These are phyloP conservation scores for Myotis findleyi DNA, from an alignment of 2,797 vertebrate species.

Conservation along the genomic window DNA sequence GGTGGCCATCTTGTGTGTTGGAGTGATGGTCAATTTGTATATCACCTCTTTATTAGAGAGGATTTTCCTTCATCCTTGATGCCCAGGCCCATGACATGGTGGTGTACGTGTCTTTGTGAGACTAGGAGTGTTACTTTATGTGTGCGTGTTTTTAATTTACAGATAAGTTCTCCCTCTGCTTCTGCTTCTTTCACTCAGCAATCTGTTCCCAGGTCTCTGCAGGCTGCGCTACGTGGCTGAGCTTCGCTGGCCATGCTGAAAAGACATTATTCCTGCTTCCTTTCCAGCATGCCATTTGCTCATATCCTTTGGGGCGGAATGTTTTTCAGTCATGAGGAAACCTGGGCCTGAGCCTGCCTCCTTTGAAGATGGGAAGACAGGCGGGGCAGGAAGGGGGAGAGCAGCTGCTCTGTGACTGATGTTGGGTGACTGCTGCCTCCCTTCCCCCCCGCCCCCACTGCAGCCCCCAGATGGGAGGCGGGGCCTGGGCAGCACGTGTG, in stretches of 20 bases:
- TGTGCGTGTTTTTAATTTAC: background rate
- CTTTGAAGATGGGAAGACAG: background rate
- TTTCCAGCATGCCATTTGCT: background rate
- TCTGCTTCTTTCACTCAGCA: fast-evolving
- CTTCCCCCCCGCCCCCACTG: fast-evolving
- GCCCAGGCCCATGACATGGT: background rate
- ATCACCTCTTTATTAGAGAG: too few species aligned
- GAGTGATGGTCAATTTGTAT: too few species aligned
- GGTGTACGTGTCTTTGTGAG: background rate
- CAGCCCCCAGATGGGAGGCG: fast-evolving
- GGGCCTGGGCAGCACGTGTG: fast-evolving
- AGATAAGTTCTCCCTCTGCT: background rate
- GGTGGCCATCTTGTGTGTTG: too few species aligned
- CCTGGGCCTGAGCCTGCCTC: conserved; percentile 21
- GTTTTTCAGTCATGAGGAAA: conserved; percentile 66
- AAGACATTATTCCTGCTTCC: background rate
- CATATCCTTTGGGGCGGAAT: background rate
- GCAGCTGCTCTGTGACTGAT: background rate
- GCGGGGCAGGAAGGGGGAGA: background rate
- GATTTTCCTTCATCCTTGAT: background rate
- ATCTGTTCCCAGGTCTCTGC: background rate
- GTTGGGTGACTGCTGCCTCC: background rate
- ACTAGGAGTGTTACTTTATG: background rate
- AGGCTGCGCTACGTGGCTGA: fast-evolving
- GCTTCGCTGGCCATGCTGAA: fast-evolving